Base-by-base conservation (phyloP, 2,797 vertebrate genomes). In the Coilia nasus region DNA sequence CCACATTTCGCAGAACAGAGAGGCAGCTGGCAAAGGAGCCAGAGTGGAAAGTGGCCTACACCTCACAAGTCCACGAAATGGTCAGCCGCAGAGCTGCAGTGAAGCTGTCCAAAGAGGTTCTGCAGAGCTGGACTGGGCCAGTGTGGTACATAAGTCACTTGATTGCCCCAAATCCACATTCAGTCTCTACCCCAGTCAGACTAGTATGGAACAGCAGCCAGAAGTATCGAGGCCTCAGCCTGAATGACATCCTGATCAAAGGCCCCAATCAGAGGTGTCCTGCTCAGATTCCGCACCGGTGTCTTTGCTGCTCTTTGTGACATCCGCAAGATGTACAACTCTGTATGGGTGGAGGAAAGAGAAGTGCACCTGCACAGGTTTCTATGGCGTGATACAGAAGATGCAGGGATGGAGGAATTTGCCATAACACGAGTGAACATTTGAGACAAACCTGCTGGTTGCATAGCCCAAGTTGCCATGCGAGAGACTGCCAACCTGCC, bases 201-300 rank as follows among this genome's bases (percentile, higher is more conserved):
- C 44, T 85, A 3, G 82, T 88, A 17, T 90, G 88, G 83, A 89
- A 89, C 46, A 90, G 89, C 41, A 90, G 67, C 35, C 64, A 81
- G 6, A 80, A 57, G 15, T 78, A 81, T 19, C 81, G 56, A 59
- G 83, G 83, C 21, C 17, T 84, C 50, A 84, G 64, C 14, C 47
- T 84, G 83, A 84, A 84, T 60, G 75, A 84, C 54, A n/a, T 84
- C 23, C 83, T 84, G 25, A 54, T 80, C 31, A 84, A 84, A 23
- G 83, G 71, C 62, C 67, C 46, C 5, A 84, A 81, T n/a, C 17
- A n/a, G 83, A 4, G 83, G 46, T 57, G 83, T 84, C 19, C 57
- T 60, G 0, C 57, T 60, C 0, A 60, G 19, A 21, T 84, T 80
- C 31, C 15, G 47, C 15, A 21, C 71, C 35, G 50, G 83, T 21